Percentiles rank a stretch among this genome's conserved stretches.
These are phyloP conservation scores for Serilophus lunatus DNA, from an alignment of 2,113 vertebrate species.

Conservation along the genomic window DNA sequence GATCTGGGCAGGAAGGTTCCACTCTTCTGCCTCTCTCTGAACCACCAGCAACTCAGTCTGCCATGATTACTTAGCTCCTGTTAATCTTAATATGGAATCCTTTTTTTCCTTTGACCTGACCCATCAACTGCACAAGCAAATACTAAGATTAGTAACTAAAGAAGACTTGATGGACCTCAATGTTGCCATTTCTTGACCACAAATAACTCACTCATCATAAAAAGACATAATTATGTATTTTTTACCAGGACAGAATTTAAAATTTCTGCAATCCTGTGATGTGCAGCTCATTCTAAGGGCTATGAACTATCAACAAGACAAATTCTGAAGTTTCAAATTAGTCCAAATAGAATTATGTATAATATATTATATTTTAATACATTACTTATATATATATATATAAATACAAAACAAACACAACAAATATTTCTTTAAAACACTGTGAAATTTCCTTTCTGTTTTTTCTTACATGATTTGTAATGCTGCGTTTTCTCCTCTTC, in stretches of 20 bases:
- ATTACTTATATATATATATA: no score
- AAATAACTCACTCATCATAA: neutral
- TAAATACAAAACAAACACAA: no score
- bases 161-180: neutral
- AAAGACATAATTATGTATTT: neutral
- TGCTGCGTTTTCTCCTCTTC: neutral
- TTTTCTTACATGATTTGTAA: neutral
- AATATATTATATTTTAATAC: no score
- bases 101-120: neutral
- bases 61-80: neutral
- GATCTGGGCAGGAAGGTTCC: neutral
- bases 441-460: neutral
- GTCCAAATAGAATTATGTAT: neutral
- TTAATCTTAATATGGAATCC: neutral
- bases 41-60: neutral
- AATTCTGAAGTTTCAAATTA: neutral
- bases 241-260: neutral
- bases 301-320: neutral
- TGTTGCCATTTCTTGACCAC: neutral
- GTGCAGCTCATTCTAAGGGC: neutral
- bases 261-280: neutral
- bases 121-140: neutral
- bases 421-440: neutral
- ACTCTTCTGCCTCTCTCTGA: neutral
- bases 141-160: neutral